Conservation (phyloP, 2,888 invertebrate species). For the Yponomeuta evonymella region DNA sequence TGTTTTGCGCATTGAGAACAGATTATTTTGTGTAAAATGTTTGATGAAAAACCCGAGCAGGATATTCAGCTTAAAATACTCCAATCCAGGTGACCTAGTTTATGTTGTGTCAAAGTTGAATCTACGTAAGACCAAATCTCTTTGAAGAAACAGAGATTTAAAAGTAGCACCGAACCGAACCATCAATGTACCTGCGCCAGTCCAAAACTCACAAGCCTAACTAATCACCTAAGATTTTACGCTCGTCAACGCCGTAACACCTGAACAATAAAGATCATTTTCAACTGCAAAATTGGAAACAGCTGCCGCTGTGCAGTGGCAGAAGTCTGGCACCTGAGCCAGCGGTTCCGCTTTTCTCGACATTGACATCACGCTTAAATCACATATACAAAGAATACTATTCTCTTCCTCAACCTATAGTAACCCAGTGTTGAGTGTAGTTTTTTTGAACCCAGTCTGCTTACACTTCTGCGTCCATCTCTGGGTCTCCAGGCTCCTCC, state of each 20-base stretch:
- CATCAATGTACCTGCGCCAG: background rate
- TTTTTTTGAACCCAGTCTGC: too few relatives aligned
- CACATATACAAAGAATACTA: background rate
- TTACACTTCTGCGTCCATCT: too few relatives aligned
- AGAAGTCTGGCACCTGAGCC: slow-evolving; percentile 26
- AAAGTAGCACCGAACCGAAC: background rate
- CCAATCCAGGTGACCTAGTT: too few relatives aligned
- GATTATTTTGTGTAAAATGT: background rate
- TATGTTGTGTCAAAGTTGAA: too few relatives aligned
- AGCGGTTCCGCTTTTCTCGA: slow-evolving; percentile 50
- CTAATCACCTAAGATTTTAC: background rate
- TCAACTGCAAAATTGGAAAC: background rate
- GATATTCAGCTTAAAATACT: too few relatives aligned
- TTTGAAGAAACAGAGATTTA: too few relatives aligned
- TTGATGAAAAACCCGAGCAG: too few relatives aligned
- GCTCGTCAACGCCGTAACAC: background rate
- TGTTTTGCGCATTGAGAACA: background rate
- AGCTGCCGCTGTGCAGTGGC: slow-evolving; percentile 11
- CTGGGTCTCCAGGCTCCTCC: too few relatives aligned
- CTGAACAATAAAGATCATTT: background rate
- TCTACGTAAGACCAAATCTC: too few relatives aligned
- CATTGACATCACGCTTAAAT: slow-evolving; percentile 32
- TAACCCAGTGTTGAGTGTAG: too few relatives aligned
- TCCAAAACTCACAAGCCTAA: background rate
- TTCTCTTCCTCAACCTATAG: too few relatives aligned